These are phyloP conservation scores for Heliconius hewitsoni DNA, from an alignment of 1,140 invertebrate species.

Conservation along the genomic window DNA sequence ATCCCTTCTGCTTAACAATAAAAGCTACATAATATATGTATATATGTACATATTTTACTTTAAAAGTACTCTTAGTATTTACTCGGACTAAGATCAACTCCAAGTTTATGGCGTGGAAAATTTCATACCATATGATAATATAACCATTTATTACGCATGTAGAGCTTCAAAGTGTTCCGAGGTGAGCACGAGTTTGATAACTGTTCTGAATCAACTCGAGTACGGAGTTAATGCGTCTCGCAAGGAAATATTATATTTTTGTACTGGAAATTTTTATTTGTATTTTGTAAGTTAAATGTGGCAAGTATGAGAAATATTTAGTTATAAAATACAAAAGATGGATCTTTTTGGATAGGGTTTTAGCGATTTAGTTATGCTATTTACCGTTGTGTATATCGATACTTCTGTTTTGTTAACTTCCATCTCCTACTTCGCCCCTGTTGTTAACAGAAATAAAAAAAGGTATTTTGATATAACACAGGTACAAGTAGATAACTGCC, in stretches of 20 bases:
- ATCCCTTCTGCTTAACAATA: too few relatives aligned
- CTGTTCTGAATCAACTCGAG: constrained; percentile 40
- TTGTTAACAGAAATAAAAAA: too few relatives aligned
- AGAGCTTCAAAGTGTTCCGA: constrained; percentile 47
- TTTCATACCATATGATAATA: constrained; percentile 68
- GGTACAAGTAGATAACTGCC: too few relatives aligned
- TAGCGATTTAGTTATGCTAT: too few relatives aligned
- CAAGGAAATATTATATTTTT: background rate
- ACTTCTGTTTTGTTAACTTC: too few relatives aligned
- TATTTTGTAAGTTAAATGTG: background rate
- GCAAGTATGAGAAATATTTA: background rate
- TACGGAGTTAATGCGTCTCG: background rate
- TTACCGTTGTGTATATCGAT: too few relatives aligned
- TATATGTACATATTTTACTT: background rate
- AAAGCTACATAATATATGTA: too few relatives aligned
- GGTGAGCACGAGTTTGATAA: constrained; percentile 36
- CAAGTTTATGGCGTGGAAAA: constrained; percentile 68
- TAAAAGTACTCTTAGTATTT: constrained; percentile 42
- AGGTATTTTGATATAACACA: too few relatives aligned
- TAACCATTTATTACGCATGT: constrained; percentile 65
- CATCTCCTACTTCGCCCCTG: too few relatives aligned
- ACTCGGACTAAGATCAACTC: constrained; percentile 58
- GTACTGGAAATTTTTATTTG: background rate
- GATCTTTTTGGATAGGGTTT: background rate
- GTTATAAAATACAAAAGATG: background rate